These are phyloP conservation scores for Ennomos fuscantarius DNA, from an alignment of 2,888 invertebrate genomes.

Conservation along the genomic window DNA sequence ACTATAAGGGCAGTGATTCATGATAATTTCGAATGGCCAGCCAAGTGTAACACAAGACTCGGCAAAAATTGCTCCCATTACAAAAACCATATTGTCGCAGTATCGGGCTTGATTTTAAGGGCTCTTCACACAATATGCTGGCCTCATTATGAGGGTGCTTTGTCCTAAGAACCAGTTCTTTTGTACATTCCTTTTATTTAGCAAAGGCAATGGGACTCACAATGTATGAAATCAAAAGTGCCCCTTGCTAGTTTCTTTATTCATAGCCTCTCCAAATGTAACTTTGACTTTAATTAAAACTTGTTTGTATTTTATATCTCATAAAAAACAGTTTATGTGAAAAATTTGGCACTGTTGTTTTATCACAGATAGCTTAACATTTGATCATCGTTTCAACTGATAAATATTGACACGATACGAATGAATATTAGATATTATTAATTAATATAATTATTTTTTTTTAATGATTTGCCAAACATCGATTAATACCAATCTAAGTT, in stretches of 20 bases:
- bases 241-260: constrained; percentile 72
- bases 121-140: constrained; percentile 80
- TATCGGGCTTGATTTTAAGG: constrained; percentile 71
- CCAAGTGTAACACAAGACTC: constrained; percentile 50
- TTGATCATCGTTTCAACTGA: too few species aligned
- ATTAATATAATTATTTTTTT: too few species aligned
- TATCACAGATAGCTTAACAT: too few species aligned
- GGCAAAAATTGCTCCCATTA: constrained; percentile 61
- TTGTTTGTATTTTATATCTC: constrained; percentile 26
- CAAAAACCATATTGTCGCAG: constrained; percentile 76
- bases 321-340: not conserved
- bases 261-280: constrained; percentile 70
- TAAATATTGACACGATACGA: too few species aligned
- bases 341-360: too few species aligned
- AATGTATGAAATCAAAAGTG: constrained; percentile 81
- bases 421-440: too few species aligned
- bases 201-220: constrained; percentile 72
- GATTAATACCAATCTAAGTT: not conserved
- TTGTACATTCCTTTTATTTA: constrained; percentile 67
- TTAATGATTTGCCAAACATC: too few species aligned
- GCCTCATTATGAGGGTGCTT: constrained; percentile 83
- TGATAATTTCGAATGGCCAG: constrained; percentile 43
- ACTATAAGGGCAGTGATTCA: constrained; percentile 40
- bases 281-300: constrained; percentile 65
- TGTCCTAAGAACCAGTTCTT: constrained; percentile 84